Conservation (phyloP, 2,888 invertebrate species). For the Patella pellucida region DNA sequence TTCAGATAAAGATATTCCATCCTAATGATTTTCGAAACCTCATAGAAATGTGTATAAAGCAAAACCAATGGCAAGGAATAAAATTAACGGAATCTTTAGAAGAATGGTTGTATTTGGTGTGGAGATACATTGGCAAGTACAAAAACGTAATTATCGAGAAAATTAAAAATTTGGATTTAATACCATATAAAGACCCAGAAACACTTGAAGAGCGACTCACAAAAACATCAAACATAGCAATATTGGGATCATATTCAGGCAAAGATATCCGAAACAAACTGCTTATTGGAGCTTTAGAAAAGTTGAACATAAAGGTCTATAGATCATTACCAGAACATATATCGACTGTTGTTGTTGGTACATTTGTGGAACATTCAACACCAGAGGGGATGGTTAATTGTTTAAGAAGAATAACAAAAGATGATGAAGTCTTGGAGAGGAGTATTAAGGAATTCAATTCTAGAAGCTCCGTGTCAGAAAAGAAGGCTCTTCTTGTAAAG, state of each 20-base stretch:
- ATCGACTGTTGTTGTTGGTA: slow-evolving; percentile 15
- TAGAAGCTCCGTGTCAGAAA: no score
- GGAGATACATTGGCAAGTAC: neutral
- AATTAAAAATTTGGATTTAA: neutral
- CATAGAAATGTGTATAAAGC: no score
- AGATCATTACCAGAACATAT: neutral
- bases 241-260: no score
- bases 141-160: no score
- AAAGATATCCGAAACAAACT: no score
- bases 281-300: neutral
- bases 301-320: neutral
- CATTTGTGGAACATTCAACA: slow-evolving; percentile 24
- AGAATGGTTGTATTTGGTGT: neutral
- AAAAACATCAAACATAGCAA: no score
- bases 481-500: no score
- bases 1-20: neutral
- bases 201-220: no score
- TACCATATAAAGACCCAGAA: neutral
- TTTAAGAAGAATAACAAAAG: slow-evolving; percentile 1
- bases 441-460: no score
- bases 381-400: slow-evolving; percentile 19
- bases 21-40: neutral
- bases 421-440: neutral
- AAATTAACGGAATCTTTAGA: neutral
- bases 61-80: neutral